Evolutionary conservation across 2,888 invertebrate genomes (phyloP), one percentile per base, ranked within the genome.

Genomic region (Drosophila hamatofila): DNA sequence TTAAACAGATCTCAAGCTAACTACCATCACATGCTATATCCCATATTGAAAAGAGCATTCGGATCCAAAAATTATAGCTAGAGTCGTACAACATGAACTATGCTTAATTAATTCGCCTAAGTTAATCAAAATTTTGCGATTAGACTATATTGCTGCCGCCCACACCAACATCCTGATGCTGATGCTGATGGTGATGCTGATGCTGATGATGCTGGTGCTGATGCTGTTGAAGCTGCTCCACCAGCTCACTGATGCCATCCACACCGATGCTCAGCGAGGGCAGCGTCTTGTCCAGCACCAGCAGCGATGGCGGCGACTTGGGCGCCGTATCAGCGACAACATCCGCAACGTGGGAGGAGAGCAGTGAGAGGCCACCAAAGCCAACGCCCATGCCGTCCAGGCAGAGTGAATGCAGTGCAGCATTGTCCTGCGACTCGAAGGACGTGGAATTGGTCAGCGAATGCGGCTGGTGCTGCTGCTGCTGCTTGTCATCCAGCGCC

Each of bases 261-360:
- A 92, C 92, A 30, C 91, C 90, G 25, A 93, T 92, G 63, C 86
- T 90, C 16, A 91, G 84, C 73, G 80, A 91, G 68, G 89, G 88
- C 67, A 93, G 80, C 39, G 92, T 90, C 63, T 93, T 93, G 49
- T 93, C 93, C 54, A 93, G 78, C 64, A 91, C 91, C 72, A 93
- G 75, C 27, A 93, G 76, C 2, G 92, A 88, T 6, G 92, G 89
- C 3, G 92, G 91, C 59, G 92, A 89, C 61, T 91, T 92, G 41
- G 90, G 80, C 11, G 75, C 80, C 37, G 71, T 4, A 0, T 70
- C 79, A 3, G 58, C 1, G 3, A 18, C 46, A 18, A 37, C 14
- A 6, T 81, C 67, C 51, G 81, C 16, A 2, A 52, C 60, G 18
- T 84, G 76, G 64, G 83, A 77, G 21, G 81, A 75, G 37, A 81